Evolutionary conservation across 2,888 invertebrate genomes (phyloP).

Genomic region (Stenoptilia bipunctidactyla): DNA sequence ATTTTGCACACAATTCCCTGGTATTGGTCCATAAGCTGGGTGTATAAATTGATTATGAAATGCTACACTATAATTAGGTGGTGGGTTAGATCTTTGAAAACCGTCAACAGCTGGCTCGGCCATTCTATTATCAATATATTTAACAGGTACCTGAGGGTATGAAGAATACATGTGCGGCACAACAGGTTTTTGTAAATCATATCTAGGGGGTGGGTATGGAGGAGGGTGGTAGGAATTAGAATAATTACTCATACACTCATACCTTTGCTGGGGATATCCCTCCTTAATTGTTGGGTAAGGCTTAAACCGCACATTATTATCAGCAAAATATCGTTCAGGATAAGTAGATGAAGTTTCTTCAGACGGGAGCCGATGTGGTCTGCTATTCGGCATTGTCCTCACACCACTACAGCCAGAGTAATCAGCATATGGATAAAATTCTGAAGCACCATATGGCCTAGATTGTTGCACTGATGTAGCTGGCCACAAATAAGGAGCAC

Average conservation of each 20-base stretch:
- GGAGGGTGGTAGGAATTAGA: slow-evolving; percentile 46
- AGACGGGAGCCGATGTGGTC: slow-evolving; percentile 35
- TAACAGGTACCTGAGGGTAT: slow-evolving; percentile 40
- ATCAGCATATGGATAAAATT: slow-evolving; percentile 50
- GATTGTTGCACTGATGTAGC: slow-evolving; percentile 32
- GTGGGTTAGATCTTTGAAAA: slow-evolving; percentile 45
- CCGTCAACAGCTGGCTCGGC: slow-evolving; percentile 43
- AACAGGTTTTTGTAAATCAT: slow-evolving; percentile 46
- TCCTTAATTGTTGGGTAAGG: slow-evolving; percentile 56
- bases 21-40: slow-evolving; percentile 38
- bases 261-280: slow-evolving; percentile 50
- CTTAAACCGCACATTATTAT: slow-evolving; percentile 48
- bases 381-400: slow-evolving; percentile 33
- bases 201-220: slow-evolving; percentile 41
- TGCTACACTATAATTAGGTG: slow-evolving; percentile 35
- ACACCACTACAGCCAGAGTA: slow-evolving; percentile 43
- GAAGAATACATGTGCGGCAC: slow-evolving; percentile 40
- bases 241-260: slow-evolving; percentile 58
- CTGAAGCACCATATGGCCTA: slow-evolving; percentile 42
- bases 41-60: slow-evolving; percentile 47
- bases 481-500: slow-evolving; percentile 40
- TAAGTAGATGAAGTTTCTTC: slow-evolving; percentile 44
- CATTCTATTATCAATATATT: slow-evolving; percentile 48
- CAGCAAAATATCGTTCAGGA: slow-evolving; percentile 45
- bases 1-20: slow-evolving; percentile 40